These are phyloP conservation scores for Chaitophorus viminalis DNA, from an alignment of 2,888 invertebrate species.

Conservation along the genomic window DNA sequence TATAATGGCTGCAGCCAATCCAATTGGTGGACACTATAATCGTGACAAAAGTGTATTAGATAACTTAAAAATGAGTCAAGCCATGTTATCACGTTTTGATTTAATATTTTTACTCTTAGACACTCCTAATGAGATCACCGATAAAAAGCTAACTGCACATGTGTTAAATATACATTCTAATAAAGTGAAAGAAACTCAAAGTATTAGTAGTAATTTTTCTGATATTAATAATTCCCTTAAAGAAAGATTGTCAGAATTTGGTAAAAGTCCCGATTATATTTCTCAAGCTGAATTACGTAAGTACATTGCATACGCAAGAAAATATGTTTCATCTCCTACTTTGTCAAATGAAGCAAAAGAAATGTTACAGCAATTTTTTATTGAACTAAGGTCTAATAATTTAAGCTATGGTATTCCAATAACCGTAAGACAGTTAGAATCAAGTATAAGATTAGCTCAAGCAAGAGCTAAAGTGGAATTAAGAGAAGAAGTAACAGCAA, in stretches of 20 bases:
- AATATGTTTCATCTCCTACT: slow-evolving; percentile 82
- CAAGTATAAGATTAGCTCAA: slow-evolving; percentile 84
- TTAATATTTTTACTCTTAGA: slow-evolving; percentile 90
- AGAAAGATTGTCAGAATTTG: slow-evolving; percentile 48
- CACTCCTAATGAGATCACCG: slow-evolving; percentile 79
- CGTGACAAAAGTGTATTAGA: slow-evolving; percentile 87
- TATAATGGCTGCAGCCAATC: slow-evolving; percentile 93
- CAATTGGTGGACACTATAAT: slow-evolving; percentile 88
- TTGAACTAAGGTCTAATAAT: slow-evolving; percentile 78
- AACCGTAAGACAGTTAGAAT: slow-evolving; percentile 89
- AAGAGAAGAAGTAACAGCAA: slow-evolving; percentile 79
- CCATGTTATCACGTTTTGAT: slow-evolving; percentile 91
- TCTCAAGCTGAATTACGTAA: slow-evolving; percentile 74
- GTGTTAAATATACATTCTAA: slow-evolving; percentile 45
- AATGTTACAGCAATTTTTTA: slow-evolving; percentile 81
- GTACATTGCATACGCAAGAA: slow-evolving; percentile 90
- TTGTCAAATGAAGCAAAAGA: slow-evolving; percentile 78
- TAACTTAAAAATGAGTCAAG: slow-evolving; percentile 86
- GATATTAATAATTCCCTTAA: slow-evolving; percentile 14
- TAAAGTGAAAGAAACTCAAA: background rate
- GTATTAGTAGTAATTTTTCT: background rate
- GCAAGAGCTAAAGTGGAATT: slow-evolving; percentile 89
- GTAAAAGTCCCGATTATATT: slow-evolving; percentile 26
- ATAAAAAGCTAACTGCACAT: slow-evolving; percentile 50
- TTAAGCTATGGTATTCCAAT: slow-evolving; percentile 80